Base-by-base conservation (phyloP, 2,113 vertebrate genomes). In the Apus apus region DNA sequence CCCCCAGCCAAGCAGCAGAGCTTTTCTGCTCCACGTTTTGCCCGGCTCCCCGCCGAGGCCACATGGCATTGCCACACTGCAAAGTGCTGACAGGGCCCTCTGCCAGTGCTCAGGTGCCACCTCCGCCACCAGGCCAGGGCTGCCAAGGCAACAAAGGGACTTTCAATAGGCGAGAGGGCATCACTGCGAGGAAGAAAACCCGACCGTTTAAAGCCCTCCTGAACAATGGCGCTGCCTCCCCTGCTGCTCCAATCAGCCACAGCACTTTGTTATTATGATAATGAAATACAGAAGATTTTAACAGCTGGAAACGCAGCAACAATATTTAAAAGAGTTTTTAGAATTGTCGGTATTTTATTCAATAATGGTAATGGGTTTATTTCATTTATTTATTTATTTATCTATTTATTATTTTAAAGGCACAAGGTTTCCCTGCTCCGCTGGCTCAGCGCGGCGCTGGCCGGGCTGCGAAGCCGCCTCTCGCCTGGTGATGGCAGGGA, bases 221-320 rank as follows among this genome's bases (percentile, higher is more conserved):
- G 96, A 97, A 97, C 91, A 97, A 97, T 70, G 95, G 93, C 10
- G 82, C 97, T 96, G 97, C 96, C 38, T 94, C 96, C 96, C 98
- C 1, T 38, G 78, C 97, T 95, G 98, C 96, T 97, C 97, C 95
- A 98, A 98, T 98, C 97, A 98, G 97, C 97, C 16, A 20, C 88
- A 62, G 96, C 95, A 97, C 96, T 97, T 92, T 96, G 97, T 97
- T 97, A 98, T 98, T 98, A 97, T 40, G 51, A 96, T 96, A 94
- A 97, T 97, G 97, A 97, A 98, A 98, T 96, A 97, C 94, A 93
- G 96, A 91, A 94, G 94, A 97, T 89, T 96, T 96, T 97, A 98
- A 97, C 97, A 98, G 98, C 98, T 98, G 98, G 98, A 98, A 97
- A 97, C 13, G 30, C 87, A 95, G 98, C 67, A 94, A 97, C 97